These are phyloP conservation scores for Reticulitermes speratus DNA, from an alignment of 1,140 invertebrate species.

Conservation along the genomic window DNA sequence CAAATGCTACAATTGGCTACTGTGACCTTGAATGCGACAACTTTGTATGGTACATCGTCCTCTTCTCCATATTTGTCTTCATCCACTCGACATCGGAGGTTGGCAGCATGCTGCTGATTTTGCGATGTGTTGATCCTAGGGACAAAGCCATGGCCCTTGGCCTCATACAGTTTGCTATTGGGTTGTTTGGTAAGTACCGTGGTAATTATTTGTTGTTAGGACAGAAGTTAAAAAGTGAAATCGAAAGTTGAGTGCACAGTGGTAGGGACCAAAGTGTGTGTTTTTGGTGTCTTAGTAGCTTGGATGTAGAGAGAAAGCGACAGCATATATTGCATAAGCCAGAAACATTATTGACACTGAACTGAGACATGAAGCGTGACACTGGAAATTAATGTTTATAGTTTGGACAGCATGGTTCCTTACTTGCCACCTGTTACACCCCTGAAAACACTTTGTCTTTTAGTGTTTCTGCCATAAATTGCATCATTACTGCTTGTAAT, in stretches of 20 bases:
- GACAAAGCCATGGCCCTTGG: slow-evolving; percentile 94
- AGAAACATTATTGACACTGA: no score
- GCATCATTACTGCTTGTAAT: no score
- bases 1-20: slow-evolving; percentile 63
- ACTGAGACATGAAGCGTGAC: no score
- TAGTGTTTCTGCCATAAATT: no score
- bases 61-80: slow-evolving; percentile 87
- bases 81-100: slow-evolving; percentile 91
- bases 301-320: no score
- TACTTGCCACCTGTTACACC: no score
- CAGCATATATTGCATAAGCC: no score
- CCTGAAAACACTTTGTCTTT: no score
- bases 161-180: slow-evolving; percentile 89
- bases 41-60: slow-evolving; percentile 78
- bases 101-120: slow-evolving; percentile 84
- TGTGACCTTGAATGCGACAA: slow-evolving; percentile 77
- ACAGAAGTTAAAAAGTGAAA: not conserved
- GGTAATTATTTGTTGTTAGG: not conserved
- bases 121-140: slow-evolving; percentile 85
- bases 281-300: not conserved
- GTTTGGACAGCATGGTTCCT: no score
- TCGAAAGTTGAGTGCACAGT: not conserved
- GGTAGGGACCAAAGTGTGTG: no score
- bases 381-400: no score
- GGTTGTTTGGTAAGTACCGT: slow-evolving; percentile 73